Evolutionary conservation across 2,113 vertebrate genomes (phyloP).

Genomic region (Pteronura brasiliensis): DNA sequence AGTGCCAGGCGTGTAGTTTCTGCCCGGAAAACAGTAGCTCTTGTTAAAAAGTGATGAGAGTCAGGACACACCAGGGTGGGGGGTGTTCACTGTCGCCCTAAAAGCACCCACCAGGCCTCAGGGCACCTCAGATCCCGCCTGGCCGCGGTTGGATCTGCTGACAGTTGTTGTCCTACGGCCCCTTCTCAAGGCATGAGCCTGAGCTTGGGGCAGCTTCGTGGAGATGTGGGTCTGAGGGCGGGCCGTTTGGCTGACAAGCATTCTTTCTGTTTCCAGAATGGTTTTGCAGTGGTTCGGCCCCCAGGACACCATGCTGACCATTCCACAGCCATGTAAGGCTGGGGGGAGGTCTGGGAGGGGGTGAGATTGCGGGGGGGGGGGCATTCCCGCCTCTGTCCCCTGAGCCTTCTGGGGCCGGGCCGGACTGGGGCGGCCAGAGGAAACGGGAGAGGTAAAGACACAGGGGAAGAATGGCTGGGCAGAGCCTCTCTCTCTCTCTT

Average conservation of each 20-base stretch:
- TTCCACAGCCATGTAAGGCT: slow-evolving; percentile 90
- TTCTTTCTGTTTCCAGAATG: slow-evolving; percentile 86
- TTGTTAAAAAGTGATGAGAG: background rate
- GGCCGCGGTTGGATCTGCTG: fast-evolving
- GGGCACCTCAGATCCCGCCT: background rate
- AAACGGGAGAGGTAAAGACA: no score
- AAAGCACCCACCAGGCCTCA: background rate
- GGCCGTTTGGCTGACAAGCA: background rate
- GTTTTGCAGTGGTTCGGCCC: slow-evolving; percentile 94
- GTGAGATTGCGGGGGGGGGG: background rate
- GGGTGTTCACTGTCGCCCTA: background rate
- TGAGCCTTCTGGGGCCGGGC: background rate
- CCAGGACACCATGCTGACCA: slow-evolving; percentile 93
- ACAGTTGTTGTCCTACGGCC: background rate
- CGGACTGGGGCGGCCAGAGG: fast-evolving
- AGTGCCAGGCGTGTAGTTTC: background rate
- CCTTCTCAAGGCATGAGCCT: background rate
- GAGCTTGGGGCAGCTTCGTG: no score
- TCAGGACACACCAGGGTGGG: background rate
- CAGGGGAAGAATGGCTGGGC: background rate
- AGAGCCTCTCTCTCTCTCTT: background rate
- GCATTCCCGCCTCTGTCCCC: background rate
- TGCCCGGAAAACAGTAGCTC: background rate
- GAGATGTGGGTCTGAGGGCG: background rate
- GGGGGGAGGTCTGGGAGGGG: background rate